Base-by-base conservation (phyloP, 2,113 vertebrate genomes). In the Cyprinodon variegatus region DNA sequence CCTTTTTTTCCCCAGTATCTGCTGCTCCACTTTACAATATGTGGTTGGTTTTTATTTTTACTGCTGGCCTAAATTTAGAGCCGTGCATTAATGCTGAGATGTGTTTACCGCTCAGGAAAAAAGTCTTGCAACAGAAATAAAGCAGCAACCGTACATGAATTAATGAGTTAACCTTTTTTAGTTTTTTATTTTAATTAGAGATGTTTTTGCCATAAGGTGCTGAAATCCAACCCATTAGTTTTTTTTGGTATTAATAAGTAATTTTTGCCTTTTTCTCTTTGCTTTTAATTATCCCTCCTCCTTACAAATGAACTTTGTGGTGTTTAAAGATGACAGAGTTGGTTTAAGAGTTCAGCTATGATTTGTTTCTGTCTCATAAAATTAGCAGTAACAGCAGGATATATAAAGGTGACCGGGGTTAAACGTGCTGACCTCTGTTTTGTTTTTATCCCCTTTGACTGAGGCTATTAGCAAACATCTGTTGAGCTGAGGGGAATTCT, bases 41-140 rank as follows among this genome's bases (percentile, higher is more conserved):
- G 70, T 77, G 50, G 61, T 67, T 14, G 62, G 76, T 65, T 79
- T 65, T 64, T 89, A 68, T 80, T 79, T 91, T 88, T 91, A 86
- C 86, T 84, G 74, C 78, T 43, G 0, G 0, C 72, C 83, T 93
- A 91, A 91, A 93, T 93, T 90, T 90, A 93, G 89, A 76, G 46
- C 53, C 17, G 60, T 37, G 50, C 57, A 69, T 79, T 79, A 84
- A 71, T 80, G 77, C 84, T 84, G 77, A 85, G 86, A 79, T 61
- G 61, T 78, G 64, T 89, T 88, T 75, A 84, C 79, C 76, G 75
- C 77, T 83, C 36, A 83, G 78, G 76, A 77, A 70, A n/a, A 57
- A 88, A 83, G 65, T 74, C 70, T 74, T 4, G 20, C 63, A 62
- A 79, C 60, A 77, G 74, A 48, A 69, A 50, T 65, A 61, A 69